phyloP scores from a whole-genome alignment of 35 echinoderm and acorn worm species.

The Ptychodera flava region DNA sequence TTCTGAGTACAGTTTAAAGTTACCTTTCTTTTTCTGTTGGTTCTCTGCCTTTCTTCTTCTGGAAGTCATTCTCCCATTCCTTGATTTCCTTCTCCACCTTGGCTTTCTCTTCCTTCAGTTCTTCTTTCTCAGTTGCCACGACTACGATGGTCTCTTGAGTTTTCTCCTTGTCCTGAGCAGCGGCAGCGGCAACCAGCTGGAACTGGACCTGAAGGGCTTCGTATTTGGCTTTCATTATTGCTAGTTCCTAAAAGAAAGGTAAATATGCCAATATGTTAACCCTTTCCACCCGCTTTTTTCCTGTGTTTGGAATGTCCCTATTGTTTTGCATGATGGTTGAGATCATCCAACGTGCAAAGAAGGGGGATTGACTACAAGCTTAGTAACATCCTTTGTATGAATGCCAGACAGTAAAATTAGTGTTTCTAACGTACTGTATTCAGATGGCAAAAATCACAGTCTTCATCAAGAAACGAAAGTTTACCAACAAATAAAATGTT shows the following conservation, averaged over 20 bases:
- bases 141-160: slow-evolving; percentile 64
- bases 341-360: too few species aligned
- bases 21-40: slow-evolving; percentile 86
- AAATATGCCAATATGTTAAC: too few species aligned
- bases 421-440: too few species aligned
- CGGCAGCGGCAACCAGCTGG: slow-evolving; percentile 25
- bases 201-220: slow-evolving; percentile 47
- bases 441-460: too few species aligned
- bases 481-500: too few species aligned
- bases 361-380: too few species aligned
- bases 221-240: slow-evolving; percentile 47
- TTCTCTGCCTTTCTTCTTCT: slow-evolving; percentile 64
- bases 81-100: slow-evolving; percentile 70
- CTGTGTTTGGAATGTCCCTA: too few species aligned
- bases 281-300: too few species aligned
- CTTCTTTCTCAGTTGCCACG: slow-evolving; percentile 55
- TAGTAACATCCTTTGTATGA: too few species aligned
- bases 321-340: too few species aligned
- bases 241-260: slow-evolving; percentile 37
- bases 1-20: not conserved
- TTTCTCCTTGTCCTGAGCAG: slow-evolving; percentile 38
- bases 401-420: too few species aligned
- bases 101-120: slow-evolving; percentile 60
- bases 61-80: slow-evolving; percentile 80
- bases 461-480: too few species aligned